These are phyloP conservation scores for Heliornis fulica DNA, from an alignment of 2,113 vertebrate genomes.

Conservation along the genomic window DNA sequence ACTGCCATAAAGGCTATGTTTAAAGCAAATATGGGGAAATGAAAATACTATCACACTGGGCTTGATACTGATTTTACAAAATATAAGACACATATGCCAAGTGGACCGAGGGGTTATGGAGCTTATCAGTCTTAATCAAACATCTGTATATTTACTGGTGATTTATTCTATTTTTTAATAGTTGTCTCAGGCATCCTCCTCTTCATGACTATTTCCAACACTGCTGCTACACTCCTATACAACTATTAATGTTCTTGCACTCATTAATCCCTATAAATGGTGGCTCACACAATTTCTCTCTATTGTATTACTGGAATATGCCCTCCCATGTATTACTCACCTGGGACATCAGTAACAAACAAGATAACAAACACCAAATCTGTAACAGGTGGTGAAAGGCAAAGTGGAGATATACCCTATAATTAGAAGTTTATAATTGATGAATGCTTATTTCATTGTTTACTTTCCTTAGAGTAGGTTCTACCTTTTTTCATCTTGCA, in stretches of 20 bases:
- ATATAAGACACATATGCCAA: neutral
- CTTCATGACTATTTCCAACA: neutral
- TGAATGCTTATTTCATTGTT: slow-evolving; percentile 10
- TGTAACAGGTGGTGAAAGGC: slow-evolving; percentile 70
- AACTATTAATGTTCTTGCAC: neutral
- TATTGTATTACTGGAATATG: slow-evolving; percentile 9
- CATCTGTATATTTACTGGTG: neutral
- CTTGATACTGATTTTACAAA: neutral
- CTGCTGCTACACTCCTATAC: neutral
- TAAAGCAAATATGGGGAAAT: neutral
- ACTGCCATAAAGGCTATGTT: neutral
- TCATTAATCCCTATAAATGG: slow-evolving; percentile 32
- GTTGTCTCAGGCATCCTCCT: neutral
- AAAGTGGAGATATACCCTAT: slow-evolving; percentile 54
- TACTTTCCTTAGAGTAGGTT: neutral
- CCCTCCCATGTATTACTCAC: slow-evolving; percentile 36
- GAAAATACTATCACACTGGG: neutral
- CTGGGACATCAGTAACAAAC: slow-evolving; percentile 52
- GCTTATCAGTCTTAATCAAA: neutral
- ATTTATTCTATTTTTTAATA: neutral
- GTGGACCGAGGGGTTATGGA: neutral
- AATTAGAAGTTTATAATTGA: slow-evolving; percentile 27
- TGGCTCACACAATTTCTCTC: slow-evolving; percentile 8
- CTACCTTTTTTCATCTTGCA: neutral
- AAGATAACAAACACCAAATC: slow-evolving; percentile 59